A percentile compares a stretch with the other conserved stretches of the same genome.
phyloP scores from a whole-genome alignment of 1,140 invertebrate species.

The Bombus ignitus region DNA sequence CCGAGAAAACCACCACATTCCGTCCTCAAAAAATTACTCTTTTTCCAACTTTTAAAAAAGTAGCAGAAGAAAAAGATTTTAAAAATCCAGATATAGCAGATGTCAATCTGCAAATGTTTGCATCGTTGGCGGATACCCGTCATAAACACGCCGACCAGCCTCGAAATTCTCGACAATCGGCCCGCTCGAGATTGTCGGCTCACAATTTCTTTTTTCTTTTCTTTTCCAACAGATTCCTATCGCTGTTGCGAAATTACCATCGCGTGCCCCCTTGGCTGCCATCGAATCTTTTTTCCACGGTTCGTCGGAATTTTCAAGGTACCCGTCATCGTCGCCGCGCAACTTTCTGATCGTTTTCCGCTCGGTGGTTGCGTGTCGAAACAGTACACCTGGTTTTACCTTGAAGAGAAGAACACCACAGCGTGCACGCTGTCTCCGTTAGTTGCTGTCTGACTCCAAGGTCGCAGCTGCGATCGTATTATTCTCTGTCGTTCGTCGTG shows the following conservation, averaged over 20 bases:
- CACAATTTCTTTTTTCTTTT: not conserved
- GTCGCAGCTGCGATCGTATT: slow-evolving; percentile 59
- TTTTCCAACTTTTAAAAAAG: not conserved
- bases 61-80: not conserved
- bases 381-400: slow-evolving; percentile 35
- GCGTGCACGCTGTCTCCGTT: slow-evolving; percentile 46
- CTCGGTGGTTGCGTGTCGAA: slow-evolving; percentile 29
- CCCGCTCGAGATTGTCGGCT: not conserved
- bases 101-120: not conserved
- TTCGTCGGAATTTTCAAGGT: slow-evolving; percentile 33
- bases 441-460: slow-evolving; percentile 54
- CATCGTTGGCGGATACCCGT: no score
- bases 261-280: not conserved
- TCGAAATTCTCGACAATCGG: not conserved
- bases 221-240: not conserved
- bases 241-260: not conserved
- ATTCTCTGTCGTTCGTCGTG: slow-evolving; percentile 61
- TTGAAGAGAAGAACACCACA: slow-evolving; percentile 42
- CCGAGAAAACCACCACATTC: not conserved
- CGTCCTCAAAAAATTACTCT: not conserved
- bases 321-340: slow-evolving; percentile 49
- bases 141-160: not conserved
- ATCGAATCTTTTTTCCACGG: not conserved
- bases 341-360: slow-evolving; percentile 16
- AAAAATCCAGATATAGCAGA: not conserved